Conservation (phyloP, 53 echinoderm and acorn worm genomes). For the Henricia sp. region DNA sequence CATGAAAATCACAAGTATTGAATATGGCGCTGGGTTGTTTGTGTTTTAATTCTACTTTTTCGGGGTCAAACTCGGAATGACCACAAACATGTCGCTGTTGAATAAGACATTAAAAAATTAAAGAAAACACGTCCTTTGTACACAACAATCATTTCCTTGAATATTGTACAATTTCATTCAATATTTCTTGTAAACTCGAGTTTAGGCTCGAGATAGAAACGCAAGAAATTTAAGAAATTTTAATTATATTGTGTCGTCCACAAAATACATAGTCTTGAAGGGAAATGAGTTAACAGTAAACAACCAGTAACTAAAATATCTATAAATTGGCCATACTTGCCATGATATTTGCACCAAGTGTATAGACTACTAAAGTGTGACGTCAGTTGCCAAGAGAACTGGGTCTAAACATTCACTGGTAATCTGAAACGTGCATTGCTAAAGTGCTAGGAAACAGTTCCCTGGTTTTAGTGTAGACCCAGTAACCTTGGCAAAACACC, state of each 20-base stretch:
- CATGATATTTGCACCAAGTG: too few species aligned
- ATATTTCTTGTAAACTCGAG: background rate
- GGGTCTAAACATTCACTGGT: too few species aligned
- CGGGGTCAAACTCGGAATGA: background rate
- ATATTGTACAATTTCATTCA: background rate
- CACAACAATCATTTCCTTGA: conserved; percentile 27
- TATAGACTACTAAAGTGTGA: too few species aligned
- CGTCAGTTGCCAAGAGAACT: too few species aligned
- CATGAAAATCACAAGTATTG: conserved; percentile 41
- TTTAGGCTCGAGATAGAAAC: background rate
- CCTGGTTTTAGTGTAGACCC: too few species aligned
- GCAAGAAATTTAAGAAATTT: background rate
- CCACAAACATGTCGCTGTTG: background rate
- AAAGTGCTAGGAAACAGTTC: too few species aligned
- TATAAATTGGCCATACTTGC: too few species aligned
- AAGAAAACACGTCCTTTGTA: conserved; percentile 15
- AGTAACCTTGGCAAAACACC: too few species aligned
- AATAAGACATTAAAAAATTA: background rate
- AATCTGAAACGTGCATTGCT: too few species aligned
- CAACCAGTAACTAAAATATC: too few species aligned
- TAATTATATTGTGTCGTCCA: background rate
- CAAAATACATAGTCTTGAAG: too few species aligned
- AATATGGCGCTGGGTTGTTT: conserved; percentile 16
- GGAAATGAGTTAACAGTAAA: too few species aligned
- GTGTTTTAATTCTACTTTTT: conserved; percentile 21